Conservation (phyloP, 2,797 vertebrate genomes). For the Spheniscus humboldti region DNA sequence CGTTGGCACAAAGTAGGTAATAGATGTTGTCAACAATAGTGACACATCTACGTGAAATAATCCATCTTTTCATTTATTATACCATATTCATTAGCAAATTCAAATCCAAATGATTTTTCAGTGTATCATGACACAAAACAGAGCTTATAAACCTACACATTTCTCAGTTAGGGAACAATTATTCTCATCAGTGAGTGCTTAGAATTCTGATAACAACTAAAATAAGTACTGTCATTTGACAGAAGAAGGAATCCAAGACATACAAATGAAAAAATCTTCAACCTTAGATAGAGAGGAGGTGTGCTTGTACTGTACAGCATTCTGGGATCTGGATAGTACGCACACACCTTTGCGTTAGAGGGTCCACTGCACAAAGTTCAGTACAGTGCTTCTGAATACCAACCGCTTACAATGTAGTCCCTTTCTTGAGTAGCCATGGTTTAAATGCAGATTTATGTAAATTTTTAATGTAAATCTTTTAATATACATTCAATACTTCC, state of each 20-base stretch:
- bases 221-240: background rate
- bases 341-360: background rate
- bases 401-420: background rate
- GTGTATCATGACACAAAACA: background rate
- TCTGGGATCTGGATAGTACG: background rate
- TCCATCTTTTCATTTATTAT: background rate
- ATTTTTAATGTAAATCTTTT: background rate
- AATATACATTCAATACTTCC: background rate
- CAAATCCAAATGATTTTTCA: background rate
- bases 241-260: background rate
- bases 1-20: background rate
- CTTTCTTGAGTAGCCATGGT: background rate
- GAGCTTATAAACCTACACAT: background rate
- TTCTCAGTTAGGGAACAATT: background rate
- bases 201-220: background rate
- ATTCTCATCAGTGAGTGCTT: background rate
- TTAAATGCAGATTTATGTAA: background rate
- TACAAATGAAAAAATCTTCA: background rate
- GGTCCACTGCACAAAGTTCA: background rate
- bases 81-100: background rate
- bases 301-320: background rate
- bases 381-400: background rate
- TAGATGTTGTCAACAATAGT: background rate
- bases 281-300: background rate
- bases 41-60: slow-evolving; percentile 4